Evolutionary conservation across 2,797 vertebrate species (phyloP).

Genomic region (Okamejei kenojei): DNA sequence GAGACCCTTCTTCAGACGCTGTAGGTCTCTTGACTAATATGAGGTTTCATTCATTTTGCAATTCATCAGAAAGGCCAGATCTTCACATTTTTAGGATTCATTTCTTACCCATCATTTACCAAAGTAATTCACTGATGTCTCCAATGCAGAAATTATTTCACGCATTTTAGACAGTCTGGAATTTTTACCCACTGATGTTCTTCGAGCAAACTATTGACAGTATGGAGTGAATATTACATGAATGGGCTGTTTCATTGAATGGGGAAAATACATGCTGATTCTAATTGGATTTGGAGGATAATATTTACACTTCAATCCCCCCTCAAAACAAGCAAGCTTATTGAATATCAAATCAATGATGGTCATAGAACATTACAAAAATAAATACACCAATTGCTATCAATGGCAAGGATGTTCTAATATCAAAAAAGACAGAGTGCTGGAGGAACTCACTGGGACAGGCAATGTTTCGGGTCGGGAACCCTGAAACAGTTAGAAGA

Average conservation of each 20-base stretch:
- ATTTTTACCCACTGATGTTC: neutral
- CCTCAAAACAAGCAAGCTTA: neutral
- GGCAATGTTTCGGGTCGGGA: no score
- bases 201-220: neutral
- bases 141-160: neutral
- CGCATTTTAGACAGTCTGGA: neutral
- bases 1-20: neutral
- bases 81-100: neutral
- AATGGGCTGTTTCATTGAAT: neutral
- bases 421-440: no score
- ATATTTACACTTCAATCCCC: neutral
- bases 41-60: neutral
- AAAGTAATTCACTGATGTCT: neutral
- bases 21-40: neutral
- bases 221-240: neutral
- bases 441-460: no score
- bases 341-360: neutral
- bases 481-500: no score
- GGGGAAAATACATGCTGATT: neutral
- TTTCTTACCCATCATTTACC: neutral
- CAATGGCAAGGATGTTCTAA: no score
- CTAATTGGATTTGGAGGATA: neutral
- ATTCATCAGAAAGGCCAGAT: neutral
- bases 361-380: neutral
- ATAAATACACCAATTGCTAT: neutral